Evolutionary conservation across 2,113 vertebrate genomes (phyloP).

Genomic region (Larimichthys crocea): DNA sequence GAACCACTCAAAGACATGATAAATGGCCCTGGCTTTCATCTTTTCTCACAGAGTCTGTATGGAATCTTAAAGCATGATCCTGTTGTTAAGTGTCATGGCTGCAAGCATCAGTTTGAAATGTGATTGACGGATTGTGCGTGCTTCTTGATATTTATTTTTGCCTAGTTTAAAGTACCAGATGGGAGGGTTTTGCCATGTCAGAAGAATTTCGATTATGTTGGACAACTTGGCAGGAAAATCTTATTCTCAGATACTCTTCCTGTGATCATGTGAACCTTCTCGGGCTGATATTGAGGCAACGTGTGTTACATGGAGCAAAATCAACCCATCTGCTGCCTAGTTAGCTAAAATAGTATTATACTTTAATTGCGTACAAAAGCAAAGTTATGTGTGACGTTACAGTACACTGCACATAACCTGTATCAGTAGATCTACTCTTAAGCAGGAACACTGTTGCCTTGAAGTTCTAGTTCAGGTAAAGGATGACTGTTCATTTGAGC

Average conservation of each 20-base stretch:
- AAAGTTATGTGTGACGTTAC: not conserved
- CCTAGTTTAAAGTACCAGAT: constrained; percentile 40
- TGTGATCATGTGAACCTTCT: constrained; percentile 49
- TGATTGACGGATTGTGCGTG: not conserved
- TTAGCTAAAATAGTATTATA: not conserved
- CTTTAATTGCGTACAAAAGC: not conserved
- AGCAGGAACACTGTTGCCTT: not conserved
- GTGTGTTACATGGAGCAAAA: constrained; percentile 38
- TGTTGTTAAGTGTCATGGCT: constrained; percentile 29
- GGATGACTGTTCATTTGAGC: not conserved
- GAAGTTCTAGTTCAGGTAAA: not conserved
- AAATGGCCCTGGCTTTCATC: constrained; percentile 62
- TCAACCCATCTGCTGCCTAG: constrained; percentile 26
- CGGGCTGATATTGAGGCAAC: constrained; percentile 17
- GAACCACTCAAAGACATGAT: constrained; percentile 70
- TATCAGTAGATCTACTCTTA: not conserved
- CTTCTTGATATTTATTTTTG: not conserved
- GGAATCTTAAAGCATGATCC: constrained; percentile 52
- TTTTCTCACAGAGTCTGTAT: constrained; percentile 48
- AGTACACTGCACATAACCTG: not conserved
- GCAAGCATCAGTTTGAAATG: constrained; percentile 31
- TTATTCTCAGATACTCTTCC: constrained; percentile 36
- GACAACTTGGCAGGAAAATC: constrained; percentile 18
- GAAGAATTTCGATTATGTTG: constrained; percentile 30
- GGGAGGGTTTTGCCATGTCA: constrained; percentile 35